Conservation (phyloP, 2,888 invertebrate species). For the Cancer borealis region DNA sequence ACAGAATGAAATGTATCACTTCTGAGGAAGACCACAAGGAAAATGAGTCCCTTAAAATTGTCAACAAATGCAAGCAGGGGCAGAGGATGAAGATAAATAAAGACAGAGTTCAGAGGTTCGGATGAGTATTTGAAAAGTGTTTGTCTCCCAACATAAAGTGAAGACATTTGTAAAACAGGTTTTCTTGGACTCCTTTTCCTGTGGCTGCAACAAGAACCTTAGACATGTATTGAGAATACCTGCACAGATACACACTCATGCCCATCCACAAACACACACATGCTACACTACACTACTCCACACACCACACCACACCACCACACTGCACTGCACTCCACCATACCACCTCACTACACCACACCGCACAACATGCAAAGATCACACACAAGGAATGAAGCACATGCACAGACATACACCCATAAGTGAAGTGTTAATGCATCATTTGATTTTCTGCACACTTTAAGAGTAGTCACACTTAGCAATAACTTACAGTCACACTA, state of each 20-base stretch:
- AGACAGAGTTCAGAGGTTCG: background rate
- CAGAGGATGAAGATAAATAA: background rate
- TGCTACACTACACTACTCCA: background rate
- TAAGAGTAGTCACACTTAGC: background rate
- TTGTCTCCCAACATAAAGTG: conserved; percentile 41
- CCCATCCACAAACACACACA: background rate
- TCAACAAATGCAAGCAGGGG: background rate
- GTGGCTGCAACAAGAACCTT: background rate
- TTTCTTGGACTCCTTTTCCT: conserved; percentile 17
- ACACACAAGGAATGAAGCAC: background rate
- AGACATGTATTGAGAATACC: background rate
- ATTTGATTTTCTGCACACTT: conserved; percentile 26
- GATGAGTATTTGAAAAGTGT: background rate
- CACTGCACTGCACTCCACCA: background rate
- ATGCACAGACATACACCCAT: background rate
- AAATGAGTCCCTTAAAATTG: background rate
- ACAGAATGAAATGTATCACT: background rate
- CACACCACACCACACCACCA: background rate
- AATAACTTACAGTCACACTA: background rate
- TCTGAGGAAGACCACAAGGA: conserved; percentile 3
- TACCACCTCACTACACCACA: background rate
- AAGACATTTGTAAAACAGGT: background rate
- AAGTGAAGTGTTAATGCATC: background rate
- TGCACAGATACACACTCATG: background rate
- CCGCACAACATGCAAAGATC: background rate